Percentiles rank a stretch among this genome's conserved stretches.
Conservation (phyloP, 2,888 invertebrate genomes). For the Catotricha subobsoleta region DNA sequence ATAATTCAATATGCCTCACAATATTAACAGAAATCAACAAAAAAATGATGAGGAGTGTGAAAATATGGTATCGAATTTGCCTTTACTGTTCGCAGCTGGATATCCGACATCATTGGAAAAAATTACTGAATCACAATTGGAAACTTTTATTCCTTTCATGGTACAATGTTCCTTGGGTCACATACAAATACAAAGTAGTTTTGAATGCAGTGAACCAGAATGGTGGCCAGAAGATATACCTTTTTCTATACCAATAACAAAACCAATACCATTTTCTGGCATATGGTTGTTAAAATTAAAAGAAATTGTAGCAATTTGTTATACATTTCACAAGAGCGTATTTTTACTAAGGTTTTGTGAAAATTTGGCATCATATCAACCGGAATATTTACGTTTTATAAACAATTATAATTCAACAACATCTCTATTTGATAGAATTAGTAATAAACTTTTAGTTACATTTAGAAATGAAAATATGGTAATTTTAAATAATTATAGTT, state of each 20-base stretch:
- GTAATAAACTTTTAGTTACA: slow-evolving; percentile 48
- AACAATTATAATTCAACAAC: slow-evolving; percentile 57
- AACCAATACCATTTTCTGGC: slow-evolving; percentile 33
- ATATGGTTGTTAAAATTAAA: slow-evolving; percentile 45
- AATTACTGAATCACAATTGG: slow-evolving; percentile 42
- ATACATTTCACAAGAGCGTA: slow-evolving; percentile 51
- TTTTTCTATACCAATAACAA: slow-evolving; percentile 44
- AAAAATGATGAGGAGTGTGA: slow-evolving; percentile 12
- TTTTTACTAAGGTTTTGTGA: slow-evolving; percentile 52
- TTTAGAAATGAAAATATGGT: slow-evolving; percentile 58
- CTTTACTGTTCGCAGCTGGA: slow-evolving; percentile 50
- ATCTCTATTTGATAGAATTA: slow-evolving; percentile 46
- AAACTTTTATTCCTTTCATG: slow-evolving; percentile 56
- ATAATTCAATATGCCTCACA: too few species aligned
- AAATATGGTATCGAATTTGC: slow-evolving; percentile 53
- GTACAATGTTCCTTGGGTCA: slow-evolving; percentile 56
- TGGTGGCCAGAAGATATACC: slow-evolving; percentile 53
- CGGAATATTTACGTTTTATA: slow-evolving; percentile 44
- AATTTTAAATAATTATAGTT: slow-evolving; percentile 19
- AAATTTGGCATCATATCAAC: slow-evolving; percentile 45
- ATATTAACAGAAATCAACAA: too few species aligned
- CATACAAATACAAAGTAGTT: slow-evolving; percentile 29
- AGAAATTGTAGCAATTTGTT: slow-evolving; percentile 47
- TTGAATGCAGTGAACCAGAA: slow-evolving; percentile 36
- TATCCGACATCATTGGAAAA: slow-evolving; percentile 48